A percentile compares a stretch with the other conserved stretches of the same genome.
Conservation (phyloP, 2,888 invertebrate genomes). For the Allacma fusca region DNA sequence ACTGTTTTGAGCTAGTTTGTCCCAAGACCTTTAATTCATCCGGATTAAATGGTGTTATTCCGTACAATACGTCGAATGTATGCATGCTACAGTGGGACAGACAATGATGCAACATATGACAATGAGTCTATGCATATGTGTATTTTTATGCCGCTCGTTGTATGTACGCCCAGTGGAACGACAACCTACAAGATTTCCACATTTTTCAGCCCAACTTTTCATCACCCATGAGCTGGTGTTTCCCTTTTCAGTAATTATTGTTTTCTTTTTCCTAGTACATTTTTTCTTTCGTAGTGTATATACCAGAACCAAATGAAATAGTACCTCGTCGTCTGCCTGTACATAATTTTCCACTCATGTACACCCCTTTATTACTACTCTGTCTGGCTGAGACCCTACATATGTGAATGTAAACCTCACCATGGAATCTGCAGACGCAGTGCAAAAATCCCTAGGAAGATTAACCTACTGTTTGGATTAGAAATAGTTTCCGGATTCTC, state of each 20-base stretch:
- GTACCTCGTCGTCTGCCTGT: too few species aligned
- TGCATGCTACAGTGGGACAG: background rate
- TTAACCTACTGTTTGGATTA: background rate
- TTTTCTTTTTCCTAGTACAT: background rate
- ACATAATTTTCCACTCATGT: too few species aligned
- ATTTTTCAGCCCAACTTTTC: conserved; percentile 11
- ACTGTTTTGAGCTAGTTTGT: background rate
- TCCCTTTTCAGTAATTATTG: conserved; percentile 8
- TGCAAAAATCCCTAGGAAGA: background rate
- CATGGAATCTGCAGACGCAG: background rate
- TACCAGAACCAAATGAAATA: too few species aligned
- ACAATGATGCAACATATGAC: too few species aligned
- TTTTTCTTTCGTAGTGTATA: background rate
- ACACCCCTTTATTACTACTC: too few species aligned
- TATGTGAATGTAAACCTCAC: background rate
- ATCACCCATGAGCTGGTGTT: background rate
- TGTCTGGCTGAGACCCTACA: too few species aligned
- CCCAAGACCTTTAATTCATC: background rate
- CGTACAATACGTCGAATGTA: background rate
- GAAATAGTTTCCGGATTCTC: conserved; percentile 1
- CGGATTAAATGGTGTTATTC: conserved; percentile 13
- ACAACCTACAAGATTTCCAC: background rate
- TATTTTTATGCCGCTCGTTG: background rate
- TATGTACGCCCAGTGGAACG: background rate
- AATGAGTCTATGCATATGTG: too few species aligned